Conservation (phyloP, 2,113 vertebrate genomes). For the Muntiacus muntjak region DNA sequence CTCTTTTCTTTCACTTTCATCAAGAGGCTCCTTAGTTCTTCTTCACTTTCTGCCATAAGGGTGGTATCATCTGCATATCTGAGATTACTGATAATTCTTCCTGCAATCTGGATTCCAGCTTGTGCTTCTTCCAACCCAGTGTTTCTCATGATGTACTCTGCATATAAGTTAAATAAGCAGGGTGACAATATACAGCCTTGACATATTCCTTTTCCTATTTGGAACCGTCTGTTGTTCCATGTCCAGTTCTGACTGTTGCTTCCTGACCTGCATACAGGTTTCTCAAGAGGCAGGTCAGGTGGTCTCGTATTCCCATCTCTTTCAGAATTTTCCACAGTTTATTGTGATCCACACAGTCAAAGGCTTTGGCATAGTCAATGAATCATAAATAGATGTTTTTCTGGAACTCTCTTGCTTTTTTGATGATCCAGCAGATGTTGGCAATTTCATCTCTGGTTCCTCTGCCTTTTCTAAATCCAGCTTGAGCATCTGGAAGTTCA, state of each 20-base stretch:
- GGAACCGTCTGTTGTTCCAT: not conserved
- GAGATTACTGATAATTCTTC: not conserved
- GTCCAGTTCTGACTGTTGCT: not conserved
- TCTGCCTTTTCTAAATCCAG: not conserved
- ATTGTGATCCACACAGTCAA: not conserved
- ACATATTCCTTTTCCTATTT: not conserved
- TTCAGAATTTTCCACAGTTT: not conserved
- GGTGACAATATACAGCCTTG: not conserved
- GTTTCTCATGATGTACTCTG: not conserved
- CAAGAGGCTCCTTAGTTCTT: not conserved
- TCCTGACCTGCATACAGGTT: not conserved
- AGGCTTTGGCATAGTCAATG: not conserved
- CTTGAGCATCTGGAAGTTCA: not conserved
- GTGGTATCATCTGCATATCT: not conserved
- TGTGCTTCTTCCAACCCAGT: not conserved
- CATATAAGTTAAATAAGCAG: not conserved
- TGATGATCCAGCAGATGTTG: accelerated
- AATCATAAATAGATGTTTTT: not conserved
- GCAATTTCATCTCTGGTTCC: not conserved
- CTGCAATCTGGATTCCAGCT: not conserved
- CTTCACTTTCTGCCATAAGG: not conserved
- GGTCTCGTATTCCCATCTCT: not conserved
- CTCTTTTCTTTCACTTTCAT: not conserved
- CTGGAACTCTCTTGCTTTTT: not conserved
- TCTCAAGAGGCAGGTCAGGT: not conserved